These are phyloP conservation scores for Botia almorhae DNA, from an alignment of 2,797 vertebrate species.

Conservation along the genomic window DNA sequence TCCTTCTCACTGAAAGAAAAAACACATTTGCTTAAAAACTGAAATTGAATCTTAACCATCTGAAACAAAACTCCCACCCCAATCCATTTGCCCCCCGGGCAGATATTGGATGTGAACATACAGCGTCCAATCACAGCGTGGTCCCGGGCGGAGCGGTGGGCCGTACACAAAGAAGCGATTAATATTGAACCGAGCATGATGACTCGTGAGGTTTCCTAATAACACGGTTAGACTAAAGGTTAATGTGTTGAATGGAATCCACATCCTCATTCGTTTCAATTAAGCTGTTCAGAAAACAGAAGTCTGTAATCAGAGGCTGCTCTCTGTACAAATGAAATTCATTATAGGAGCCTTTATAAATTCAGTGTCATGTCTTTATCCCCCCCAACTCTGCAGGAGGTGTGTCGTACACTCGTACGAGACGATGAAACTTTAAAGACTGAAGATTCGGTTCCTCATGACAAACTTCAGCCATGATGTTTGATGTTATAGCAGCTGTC, in stretches of 20 bases:
- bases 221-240: conserved; percentile 88
- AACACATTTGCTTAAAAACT: conserved; percentile 40
- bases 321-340: conserved; percentile 84
- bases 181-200: conserved; percentile 79
- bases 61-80: conserved; percentile 15
- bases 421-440: conserved; percentile 20
- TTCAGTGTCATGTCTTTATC: conserved; percentile 89
- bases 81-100: conserved; percentile 26
- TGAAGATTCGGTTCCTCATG: too few species aligned
- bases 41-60: conserved; percentile 19
- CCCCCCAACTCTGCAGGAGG: conserved; percentile 58
- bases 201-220: conserved; percentile 81
- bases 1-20: conserved; percentile 5
- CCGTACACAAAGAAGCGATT: conserved; percentile 82
- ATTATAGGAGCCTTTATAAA: conserved; percentile 89
- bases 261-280: conserved; percentile 82
- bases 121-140: conserved; percentile 56
- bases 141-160: conserved; percentile 54
- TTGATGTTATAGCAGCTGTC: too few species aligned
- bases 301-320: conserved; percentile 66
- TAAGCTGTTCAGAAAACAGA: conserved; percentile 65
- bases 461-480: too few species aligned
- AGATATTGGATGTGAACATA: conserved; percentile 15
- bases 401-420: conserved; percentile 63
- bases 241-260: conserved; percentile 91